A percentile compares a stretch with the other conserved stretches of the same genome.
Evolutionary conservation across 2,888 invertebrate species (phyloP).

Genomic region (Slavum lentiscoides): DNA sequence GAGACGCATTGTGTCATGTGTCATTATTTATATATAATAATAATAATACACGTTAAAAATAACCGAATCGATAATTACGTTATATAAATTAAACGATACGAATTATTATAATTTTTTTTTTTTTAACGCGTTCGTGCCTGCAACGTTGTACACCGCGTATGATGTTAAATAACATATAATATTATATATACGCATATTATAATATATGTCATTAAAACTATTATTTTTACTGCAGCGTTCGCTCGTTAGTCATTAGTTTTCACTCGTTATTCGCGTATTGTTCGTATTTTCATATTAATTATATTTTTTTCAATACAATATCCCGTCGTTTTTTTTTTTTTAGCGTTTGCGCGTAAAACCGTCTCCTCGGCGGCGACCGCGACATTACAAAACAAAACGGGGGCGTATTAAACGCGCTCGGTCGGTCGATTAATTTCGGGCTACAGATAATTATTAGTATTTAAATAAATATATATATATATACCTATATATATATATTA

Average conservation of each 20-base stretch:
- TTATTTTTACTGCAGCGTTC: background rate
- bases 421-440: background rate
- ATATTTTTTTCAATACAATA: background rate
- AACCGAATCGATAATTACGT: too few relatives aligned
- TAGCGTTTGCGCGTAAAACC: background rate
- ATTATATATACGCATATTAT: too few relatives aligned
- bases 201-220: background rate
- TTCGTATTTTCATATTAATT: background rate
- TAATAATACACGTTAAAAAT: too few relatives aligned
- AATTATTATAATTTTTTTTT: too few relatives aligned
- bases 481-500: too few relatives aligned
- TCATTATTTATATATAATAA: too few relatives aligned
- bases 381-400: background rate
- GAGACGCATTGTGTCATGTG: too few relatives aligned
- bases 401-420: background rate
- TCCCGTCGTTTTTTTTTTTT: too few relatives aligned
- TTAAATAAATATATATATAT: too few relatives aligned
- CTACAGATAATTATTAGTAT: background rate
- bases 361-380: background rate
- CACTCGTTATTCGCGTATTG: background rate
- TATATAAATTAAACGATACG: too few relatives aligned
- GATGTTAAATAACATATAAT: constrained; percentile 1
- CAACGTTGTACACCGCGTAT: too few relatives aligned
- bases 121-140: too few relatives aligned
- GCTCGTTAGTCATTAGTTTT: background rate